Evolutionary conservation across 2,113 vertebrate species (phyloP).

Genomic region (Serinus canaria): DNA sequence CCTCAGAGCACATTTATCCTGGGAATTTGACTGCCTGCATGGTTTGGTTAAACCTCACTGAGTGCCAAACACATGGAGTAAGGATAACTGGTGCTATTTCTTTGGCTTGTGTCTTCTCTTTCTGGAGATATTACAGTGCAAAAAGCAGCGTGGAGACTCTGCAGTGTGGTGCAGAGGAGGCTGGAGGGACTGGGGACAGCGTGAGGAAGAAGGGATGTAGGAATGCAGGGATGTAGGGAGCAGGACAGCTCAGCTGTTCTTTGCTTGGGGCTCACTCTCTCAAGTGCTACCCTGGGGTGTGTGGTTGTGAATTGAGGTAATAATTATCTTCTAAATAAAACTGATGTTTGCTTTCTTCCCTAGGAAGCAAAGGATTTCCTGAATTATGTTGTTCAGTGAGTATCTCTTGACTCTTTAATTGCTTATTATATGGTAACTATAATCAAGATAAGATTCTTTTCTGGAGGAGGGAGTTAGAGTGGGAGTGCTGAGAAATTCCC

Average conservation of each 20-base stretch:
- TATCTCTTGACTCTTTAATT: slow-evolving; percentile 17
- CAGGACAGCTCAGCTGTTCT: background rate
- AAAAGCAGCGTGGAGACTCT: background rate
- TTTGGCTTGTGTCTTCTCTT: background rate
- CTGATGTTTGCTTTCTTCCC: background rate
- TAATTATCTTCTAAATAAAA: background rate
- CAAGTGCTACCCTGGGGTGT: background rate
- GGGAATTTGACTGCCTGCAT: background rate
- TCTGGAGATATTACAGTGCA: background rate
- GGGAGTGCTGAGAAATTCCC: background rate
- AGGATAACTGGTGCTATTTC: background rate
- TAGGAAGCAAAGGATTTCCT: slow-evolving; percentile 82
- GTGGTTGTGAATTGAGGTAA: background rate
- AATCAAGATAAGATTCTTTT: background rate
- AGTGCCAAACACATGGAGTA: background rate
- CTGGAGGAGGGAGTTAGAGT: background rate
- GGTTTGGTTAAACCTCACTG: background rate
- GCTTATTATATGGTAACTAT: background rate
- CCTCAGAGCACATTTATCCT: background rate
- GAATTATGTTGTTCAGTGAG: slow-evolving; percentile 80
- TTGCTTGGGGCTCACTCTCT: background rate
- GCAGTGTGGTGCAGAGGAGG: background rate
- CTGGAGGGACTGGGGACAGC: background rate
- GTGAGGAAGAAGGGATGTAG: background rate
- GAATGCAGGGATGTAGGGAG: background rate